These are phyloP conservation scores for Teinopalpus imperialis DNA, from an alignment of 2,888 invertebrate genomes.

Conservation along the genomic window DNA sequence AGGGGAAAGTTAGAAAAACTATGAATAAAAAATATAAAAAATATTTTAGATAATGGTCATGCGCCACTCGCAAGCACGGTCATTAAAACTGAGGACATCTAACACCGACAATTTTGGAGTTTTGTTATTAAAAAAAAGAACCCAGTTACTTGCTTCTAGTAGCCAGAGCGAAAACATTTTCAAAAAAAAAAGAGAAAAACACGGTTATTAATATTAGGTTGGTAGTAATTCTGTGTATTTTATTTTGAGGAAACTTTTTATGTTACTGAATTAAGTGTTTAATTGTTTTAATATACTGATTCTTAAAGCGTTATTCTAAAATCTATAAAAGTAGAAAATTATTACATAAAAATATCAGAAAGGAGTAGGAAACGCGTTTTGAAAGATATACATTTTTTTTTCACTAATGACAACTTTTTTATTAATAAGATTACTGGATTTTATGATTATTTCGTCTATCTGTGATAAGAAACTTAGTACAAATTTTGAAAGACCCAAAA, in stretches of 20 bases:
- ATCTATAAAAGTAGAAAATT: too few species aligned
- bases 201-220: constrained; percentile 53
- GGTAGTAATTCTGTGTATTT: constrained; percentile 36
- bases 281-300: too few species aligned
- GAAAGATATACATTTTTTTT: too few species aligned
- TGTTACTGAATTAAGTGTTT: too few species aligned
- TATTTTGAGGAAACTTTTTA: constrained; percentile 20
- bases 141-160: constrained; percentile 80
- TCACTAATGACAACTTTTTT: too few species aligned
- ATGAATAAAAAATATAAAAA: constrained; percentile 36
- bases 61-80: constrained; percentile 65
- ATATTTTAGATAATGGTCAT: constrained; percentile 46
- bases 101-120: constrained; percentile 55
- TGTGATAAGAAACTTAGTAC: too few species aligned
- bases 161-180: constrained; percentile 79
- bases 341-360: too few species aligned
- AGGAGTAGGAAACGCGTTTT: too few species aligned
- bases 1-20: constrained; percentile 43
- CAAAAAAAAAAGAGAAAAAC: constrained; percentile 48
- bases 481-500: too few species aligned
- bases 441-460: too few species aligned
- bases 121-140: constrained; percentile 43
- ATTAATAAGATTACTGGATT: too few species aligned
- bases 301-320: constrained; percentile 15
- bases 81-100: constrained; percentile 48